Evolutionary conservation across 2,797 vertebrate genomes (phyloP).

Genomic region (Miichthys miiuy): DNA sequence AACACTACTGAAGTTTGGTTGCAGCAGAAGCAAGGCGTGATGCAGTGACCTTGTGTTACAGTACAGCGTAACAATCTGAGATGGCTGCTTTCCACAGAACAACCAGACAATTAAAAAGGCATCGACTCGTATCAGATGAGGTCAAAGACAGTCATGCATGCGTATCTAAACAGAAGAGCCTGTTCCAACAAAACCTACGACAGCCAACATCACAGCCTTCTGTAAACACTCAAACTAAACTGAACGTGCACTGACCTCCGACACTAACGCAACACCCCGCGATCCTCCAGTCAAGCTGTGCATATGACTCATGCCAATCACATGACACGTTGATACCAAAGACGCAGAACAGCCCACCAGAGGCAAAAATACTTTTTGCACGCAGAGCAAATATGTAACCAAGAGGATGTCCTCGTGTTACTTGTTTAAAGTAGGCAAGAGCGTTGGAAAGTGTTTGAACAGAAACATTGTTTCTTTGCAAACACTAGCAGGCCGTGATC

Average conservation of each 20-base stretch:
- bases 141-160: conserved; percentile 7
- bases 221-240: conserved; percentile 4
- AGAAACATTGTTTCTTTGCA: not conserved
- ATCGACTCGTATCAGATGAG: not conserved
- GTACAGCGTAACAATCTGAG: conserved; percentile 21
- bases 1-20: conserved; percentile 24
- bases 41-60: conserved; percentile 46
- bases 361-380: conserved; percentile 51
- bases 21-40: conserved; percentile 20
- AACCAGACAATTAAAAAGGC: conserved; percentile 20
- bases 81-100: conserved; percentile 25
- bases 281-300: conserved; percentile 21
- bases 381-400: conserved; percentile 34
- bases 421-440: conserved; percentile 1
- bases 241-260: not conserved
- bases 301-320: conserved; percentile 64
- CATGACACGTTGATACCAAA: conserved; percentile 41
- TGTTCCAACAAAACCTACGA: conserved; percentile 11
- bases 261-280: conserved; percentile 16
- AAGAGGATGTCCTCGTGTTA: conserved; percentile 14
- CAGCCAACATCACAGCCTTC: not conserved
- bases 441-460: conserved; percentile 1
- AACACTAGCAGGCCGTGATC: not conserved
- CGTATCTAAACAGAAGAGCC: not conserved
- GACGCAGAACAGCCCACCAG: conserved; percentile 26